Evolutionary conservation across 2,113 vertebrate species (phyloP).

Genomic region (Rhynchomys soricoides): DNA sequence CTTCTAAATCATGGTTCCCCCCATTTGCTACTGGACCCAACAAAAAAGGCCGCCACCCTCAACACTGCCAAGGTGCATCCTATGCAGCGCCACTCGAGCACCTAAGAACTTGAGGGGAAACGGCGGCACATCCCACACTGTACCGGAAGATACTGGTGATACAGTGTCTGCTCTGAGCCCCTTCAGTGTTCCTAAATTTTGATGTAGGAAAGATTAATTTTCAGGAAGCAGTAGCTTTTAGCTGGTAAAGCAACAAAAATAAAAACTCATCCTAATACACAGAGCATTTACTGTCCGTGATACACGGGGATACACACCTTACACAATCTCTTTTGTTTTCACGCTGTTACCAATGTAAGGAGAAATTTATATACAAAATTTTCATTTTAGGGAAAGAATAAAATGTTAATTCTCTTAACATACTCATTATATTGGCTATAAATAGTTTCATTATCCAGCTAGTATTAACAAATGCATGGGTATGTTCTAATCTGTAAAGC

Average conservation of each 20-base stretch:
- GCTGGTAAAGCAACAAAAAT: not conserved
- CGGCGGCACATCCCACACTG: not conserved
- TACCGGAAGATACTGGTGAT: not conserved
- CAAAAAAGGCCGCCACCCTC: not conserved
- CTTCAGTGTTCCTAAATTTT: not conserved
- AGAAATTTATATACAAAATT: not conserved
- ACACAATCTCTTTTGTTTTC: not conserved
- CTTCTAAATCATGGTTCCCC: not conserved
- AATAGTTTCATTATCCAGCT: not conserved
- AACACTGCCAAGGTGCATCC: not conserved
- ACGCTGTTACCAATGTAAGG: not conserved
- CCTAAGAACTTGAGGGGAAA: not conserved
- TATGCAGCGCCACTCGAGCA: not conserved
- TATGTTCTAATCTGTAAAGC: not conserved
- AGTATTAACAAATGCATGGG: not conserved
- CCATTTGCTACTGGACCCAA: not conserved
- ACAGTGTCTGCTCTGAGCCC: not conserved
- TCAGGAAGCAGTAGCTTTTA: conserved; percentile 4
- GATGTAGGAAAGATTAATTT: not conserved
- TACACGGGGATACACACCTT: not conserved
- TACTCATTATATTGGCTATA: not conserved
- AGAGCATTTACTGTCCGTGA: not conserved
- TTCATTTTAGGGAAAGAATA: not conserved
- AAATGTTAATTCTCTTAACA: not conserved
- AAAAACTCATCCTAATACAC: not conserved